Base-by-base conservation (phyloP, 1,140 invertebrate species). In the Harpegnathos saltator region DNA sequence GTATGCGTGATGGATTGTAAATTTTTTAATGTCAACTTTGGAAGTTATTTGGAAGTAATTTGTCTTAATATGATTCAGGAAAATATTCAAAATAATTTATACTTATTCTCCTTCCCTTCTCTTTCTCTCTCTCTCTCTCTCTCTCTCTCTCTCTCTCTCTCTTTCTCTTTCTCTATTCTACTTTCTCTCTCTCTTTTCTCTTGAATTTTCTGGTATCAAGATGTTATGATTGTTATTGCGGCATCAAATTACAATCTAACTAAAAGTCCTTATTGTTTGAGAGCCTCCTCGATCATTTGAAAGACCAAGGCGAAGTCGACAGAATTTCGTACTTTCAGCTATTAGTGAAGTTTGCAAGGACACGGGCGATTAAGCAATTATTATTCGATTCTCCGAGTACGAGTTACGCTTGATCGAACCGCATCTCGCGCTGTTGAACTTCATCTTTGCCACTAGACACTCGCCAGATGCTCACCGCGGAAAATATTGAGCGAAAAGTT, bases 361-460 rank as follows among this genome's bases (percentile, higher is more conserved):
- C 77, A 90, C 87, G 85, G 87, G 17, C 90, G 89, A 91, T 90
- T 91, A 91, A 90, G 84, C 89, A 86, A 91, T 91, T 91, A 91
- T 90, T 90, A 91, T 86, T 89, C 89, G 86, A 89, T 87, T 86
- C 71, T 68, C 26, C 54, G 80, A 65, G 19, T 48, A 58, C 62
- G 61, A n/a, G n/a, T 89, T 75, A 86, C 82, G 83, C 82, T 86
- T n/a, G 52, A 69, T 29, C 44, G 75, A 66, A 14, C 38, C 26
- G 61, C 66, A 54, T 65, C 33, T 78, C 52, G 65, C 54, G 52
- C 33, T 80, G 65, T 71, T 52, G 65, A 80, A 69, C 33, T 80
- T 80, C 65, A 69, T 38, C 69, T 69, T 65, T 54, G 54, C 75
- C 26, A 80, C 26, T 58, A 71, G 12, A 71, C 33, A 80, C 33